A percentile compares a stretch with the other conserved stretches of the same genome.
phyloP scores from a whole-genome alignment of 2,888 invertebrate species.

The Cynaeus angustus region DNA sequence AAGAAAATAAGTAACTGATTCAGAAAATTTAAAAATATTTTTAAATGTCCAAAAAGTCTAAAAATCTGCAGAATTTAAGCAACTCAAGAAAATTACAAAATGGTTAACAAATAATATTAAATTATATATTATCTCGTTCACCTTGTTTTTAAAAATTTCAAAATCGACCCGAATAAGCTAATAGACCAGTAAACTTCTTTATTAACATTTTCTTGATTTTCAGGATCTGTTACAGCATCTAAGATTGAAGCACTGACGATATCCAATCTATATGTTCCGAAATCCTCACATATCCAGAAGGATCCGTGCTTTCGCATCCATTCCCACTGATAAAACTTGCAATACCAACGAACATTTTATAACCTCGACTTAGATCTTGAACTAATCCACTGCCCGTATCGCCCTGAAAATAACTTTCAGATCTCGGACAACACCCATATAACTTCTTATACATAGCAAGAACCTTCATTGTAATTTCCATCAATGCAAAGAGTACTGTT shows the following conservation, averaged over 20 bases:
- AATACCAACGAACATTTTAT: background rate
- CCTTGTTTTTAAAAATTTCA: no score
- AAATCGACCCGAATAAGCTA: no score
- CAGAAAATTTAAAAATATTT: no score
- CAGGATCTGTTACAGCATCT: no score
- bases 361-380: background rate
- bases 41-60: no score
- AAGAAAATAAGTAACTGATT: no score
- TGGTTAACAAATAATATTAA: no score
- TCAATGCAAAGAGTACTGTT: constrained; percentile 18
- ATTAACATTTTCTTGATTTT: background rate
- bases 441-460: constrained; percentile 9
- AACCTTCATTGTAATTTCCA: constrained; percentile 30
- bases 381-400: constrained; percentile 23
- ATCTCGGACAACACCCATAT: background rate
- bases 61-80: no score
- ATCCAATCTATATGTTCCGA: constrained; percentile 12
- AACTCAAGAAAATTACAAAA: no score
- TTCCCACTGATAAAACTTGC: constrained; percentile 23
- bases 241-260: no score
- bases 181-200: no score
- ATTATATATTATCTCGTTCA: no score
- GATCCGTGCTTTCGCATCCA: constrained; percentile 32
- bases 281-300: constrained; percentile 22
- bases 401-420: background rate